Base-by-base conservation (phyloP, 2,797 vertebrate species). In the Rallus crepitans region DNA sequence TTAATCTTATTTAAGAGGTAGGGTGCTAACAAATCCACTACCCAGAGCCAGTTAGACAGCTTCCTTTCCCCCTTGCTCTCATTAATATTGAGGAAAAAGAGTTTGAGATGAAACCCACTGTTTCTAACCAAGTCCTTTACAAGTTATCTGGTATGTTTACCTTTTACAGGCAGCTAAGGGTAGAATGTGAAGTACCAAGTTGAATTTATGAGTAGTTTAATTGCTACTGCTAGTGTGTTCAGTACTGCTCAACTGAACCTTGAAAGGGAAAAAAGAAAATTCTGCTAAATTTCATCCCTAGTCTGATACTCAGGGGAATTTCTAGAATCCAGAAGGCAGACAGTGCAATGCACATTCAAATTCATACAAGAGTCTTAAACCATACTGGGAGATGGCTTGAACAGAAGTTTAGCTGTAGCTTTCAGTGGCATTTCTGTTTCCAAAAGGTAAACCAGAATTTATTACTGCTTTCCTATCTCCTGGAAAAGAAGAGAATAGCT, bases 201-300 rank as follows among this genome's bases (percentile, higher is more conserved):
- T 31, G 53, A 69, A 20, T 40, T 85, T 19, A 70, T 8, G 39
- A 57, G 5, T 27, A 19, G 5, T n/a, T 90, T 85, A 80, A 70
- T 55, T 61, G 52, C 6, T 66, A 33, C 3, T 3, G 33, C 19
- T 9, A 17, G 1, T 24, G 3, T 15, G 12, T 47, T 85, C 61
- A 53, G 12, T 14, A 30, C 2, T 57, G 27, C 23, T 70, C 12
- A 42, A 15, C 0, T 33, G 30, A 55, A 15, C 2, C 8, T 17
- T 27, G 12, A 61, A 45, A 35, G 9, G 52, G 35, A 77, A 42
- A 24, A 19, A 24, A 42, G 16, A 4, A 35, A 75, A 56, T 24
- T 59, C 16, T 75, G 6, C 21, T 47, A 6, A n/a, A 2, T 71
- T 87, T 71, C 1, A 27, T 65, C 11, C 8, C 40, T 15, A 30